phyloP scores from a whole-genome alignment of 53 echinoderm and acorn worm genomes.

The Stichopus horrens region DNA sequence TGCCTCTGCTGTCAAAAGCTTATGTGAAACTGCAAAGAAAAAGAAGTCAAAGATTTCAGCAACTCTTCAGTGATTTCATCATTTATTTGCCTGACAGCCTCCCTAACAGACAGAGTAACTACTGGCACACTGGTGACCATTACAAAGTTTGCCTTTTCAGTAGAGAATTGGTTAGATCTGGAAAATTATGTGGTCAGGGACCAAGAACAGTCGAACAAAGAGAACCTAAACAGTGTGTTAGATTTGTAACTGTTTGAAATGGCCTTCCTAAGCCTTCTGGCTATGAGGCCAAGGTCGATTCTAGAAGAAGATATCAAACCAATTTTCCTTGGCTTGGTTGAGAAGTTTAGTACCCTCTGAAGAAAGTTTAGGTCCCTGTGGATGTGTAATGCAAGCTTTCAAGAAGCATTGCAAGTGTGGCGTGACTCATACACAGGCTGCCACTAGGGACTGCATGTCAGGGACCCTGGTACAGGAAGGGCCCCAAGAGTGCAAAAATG shows the following conservation, averaged over 20 bases:
- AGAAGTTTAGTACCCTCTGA: not conserved
- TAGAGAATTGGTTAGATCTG: too few relatives aligned
- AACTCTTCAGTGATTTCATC: too few relatives aligned
- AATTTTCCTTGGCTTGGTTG: not conserved
- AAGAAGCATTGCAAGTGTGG: not conserved
- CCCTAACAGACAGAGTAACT: too few relatives aligned
- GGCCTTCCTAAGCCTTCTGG: not conserved
- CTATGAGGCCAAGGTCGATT: not conserved
- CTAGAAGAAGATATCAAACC: not conserved
- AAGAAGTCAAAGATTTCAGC: too few relatives aligned
- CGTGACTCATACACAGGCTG: not conserved
- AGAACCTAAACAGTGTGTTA: not conserved
- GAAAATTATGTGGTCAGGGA: too few relatives aligned
- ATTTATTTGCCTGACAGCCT: too few relatives aligned
- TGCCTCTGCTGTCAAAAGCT: too few relatives aligned
- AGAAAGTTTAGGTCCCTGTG: not conserved
- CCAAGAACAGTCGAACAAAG: too few relatives aligned
- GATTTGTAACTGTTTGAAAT: not conserved
- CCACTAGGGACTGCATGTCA: not conserved
- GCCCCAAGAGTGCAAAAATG: not conserved
- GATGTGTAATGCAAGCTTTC: not conserved
- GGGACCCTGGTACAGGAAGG: not conserved
- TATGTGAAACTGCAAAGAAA: too few relatives aligned
- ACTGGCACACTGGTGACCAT: too few relatives aligned
- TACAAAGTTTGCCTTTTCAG: too few relatives aligned